These are phyloP conservation scores for Megaceryle maxima DNA, from an alignment of 2,113 vertebrate genomes.

Conservation along the genomic window DNA sequence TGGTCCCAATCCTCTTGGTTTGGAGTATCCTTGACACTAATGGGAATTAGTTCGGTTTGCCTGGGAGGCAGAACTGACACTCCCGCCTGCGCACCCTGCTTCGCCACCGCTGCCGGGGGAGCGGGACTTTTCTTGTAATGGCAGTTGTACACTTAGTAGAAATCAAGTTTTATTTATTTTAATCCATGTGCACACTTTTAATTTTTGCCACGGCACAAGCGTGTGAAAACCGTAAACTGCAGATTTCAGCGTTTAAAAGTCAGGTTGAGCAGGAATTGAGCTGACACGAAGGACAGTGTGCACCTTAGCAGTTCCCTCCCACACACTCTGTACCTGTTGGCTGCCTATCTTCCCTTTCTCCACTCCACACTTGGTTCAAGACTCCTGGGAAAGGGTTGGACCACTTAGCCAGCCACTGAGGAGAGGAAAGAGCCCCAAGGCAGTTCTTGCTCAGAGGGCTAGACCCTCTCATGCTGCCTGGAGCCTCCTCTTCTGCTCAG, in stretches of 20 bases:
- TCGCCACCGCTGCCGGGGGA: not conserved
- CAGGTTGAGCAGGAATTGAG: not conserved
- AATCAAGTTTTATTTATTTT: not conserved
- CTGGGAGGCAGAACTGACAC: not conserved
- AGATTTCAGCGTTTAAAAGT: not conserved
- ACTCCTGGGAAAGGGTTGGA: not conserved
- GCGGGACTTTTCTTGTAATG: not conserved
- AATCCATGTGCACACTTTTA: not conserved
- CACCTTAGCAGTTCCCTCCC: not conserved
- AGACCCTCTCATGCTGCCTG: not conserved
- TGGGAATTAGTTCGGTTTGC: not conserved
- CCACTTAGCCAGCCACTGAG: not conserved
- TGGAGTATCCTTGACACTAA: not conserved
- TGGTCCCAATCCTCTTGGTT: not conserved
- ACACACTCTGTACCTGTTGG: fast-evolving
- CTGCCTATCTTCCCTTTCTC: not conserved
- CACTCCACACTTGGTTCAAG: not conserved
- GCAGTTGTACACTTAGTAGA: not conserved
- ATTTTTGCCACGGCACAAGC: not conserved
- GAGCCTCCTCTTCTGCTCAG: not conserved
- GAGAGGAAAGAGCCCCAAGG: not conserved
- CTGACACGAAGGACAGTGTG: not conserved
- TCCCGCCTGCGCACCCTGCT: fast-evolving
- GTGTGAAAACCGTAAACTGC: not conserved
- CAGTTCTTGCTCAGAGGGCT: not conserved